Conservation (phyloP, 35 echinoderm and acorn worm species). For the Heliocidaris erythrogramma region DNA sequence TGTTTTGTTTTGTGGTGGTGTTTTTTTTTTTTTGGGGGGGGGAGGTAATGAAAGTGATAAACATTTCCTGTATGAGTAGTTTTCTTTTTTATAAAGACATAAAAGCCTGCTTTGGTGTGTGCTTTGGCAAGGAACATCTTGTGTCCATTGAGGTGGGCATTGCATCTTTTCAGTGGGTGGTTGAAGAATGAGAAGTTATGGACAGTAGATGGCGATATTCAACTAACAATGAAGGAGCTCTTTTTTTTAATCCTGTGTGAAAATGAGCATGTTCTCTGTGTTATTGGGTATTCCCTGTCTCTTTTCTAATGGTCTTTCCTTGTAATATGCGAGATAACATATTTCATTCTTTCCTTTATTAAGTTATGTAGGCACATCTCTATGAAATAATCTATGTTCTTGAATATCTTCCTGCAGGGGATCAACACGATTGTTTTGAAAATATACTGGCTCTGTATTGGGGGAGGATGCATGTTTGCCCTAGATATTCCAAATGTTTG, state of each 20-base stretch:
- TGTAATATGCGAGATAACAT: no score
- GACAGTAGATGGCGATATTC: not conserved
- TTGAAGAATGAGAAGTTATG: not conserved
- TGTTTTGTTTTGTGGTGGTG: no score
- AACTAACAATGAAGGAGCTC: not conserved
- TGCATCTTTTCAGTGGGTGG: not conserved
- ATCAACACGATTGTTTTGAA: not conserved
- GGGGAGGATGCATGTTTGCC: not conserved
- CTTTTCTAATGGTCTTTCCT: not conserved
- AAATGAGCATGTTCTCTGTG: no score
- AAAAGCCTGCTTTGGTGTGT: no score
- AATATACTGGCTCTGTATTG: not conserved
- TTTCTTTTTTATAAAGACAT: not conserved
- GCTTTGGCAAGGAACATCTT: no score
- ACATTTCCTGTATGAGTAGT: no score
- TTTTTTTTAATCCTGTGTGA: not conserved
- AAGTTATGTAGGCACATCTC: no score
- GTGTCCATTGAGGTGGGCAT: not conserved
- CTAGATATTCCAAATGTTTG: not conserved
- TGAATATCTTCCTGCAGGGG: no score
- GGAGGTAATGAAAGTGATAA: not conserved
- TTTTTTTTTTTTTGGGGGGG: no score
- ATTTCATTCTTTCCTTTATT: no score
- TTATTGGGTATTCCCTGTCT: no score
- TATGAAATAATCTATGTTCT: no score